Evolutionary conservation across 2,113 vertebrate species (phyloP).

Genomic region (Polypterus bichir): DNA sequence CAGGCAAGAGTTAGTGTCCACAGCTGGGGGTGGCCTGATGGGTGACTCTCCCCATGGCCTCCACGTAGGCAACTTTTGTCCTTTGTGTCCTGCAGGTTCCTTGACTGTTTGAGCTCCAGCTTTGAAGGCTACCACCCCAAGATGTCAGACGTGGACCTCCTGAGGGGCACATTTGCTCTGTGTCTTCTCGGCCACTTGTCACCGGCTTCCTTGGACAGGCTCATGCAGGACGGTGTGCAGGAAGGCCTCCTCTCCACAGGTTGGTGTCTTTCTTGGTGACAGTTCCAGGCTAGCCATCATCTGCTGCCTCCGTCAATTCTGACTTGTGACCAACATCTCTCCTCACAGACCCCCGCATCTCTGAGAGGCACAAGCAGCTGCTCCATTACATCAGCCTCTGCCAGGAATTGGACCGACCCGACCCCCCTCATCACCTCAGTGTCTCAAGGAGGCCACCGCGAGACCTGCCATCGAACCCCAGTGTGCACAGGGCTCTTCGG

Average conservation of each 20-base stretch:
- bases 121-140: conserved; percentile 53
- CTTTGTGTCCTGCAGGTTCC: conserved; percentile 49
- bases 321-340: no score
- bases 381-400: conserved; percentile 54
- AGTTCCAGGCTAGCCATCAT: neutral
- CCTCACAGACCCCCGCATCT: no score
- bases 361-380: conserved; percentile 26
- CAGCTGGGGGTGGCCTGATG: neutral
- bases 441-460: no score
- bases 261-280: conserved; percentile 21
- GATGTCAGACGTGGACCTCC: conserved; percentile 44
- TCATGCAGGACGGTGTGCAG: conserved; percentile 48
- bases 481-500: conserved; percentile 33
- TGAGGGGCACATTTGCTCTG: conserved; percentile 48
- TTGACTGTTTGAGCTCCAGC: conserved; percentile 42
- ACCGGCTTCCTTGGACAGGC: conserved; percentile 42
- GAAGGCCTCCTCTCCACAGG: conserved; percentile 40
- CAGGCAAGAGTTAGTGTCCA: conserved; percentile 47
- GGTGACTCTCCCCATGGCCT: neutral
- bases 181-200: conserved; percentile 67
- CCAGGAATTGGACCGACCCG: conserved; percentile 54
- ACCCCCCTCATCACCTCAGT: neutral
- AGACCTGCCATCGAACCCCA: conserved; percentile 4
- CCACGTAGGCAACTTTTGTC: no score
- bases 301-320: neutral